phyloP scores from a whole-genome alignment of 2,113 vertebrate species.

The Callaeas wilsoni region DNA sequence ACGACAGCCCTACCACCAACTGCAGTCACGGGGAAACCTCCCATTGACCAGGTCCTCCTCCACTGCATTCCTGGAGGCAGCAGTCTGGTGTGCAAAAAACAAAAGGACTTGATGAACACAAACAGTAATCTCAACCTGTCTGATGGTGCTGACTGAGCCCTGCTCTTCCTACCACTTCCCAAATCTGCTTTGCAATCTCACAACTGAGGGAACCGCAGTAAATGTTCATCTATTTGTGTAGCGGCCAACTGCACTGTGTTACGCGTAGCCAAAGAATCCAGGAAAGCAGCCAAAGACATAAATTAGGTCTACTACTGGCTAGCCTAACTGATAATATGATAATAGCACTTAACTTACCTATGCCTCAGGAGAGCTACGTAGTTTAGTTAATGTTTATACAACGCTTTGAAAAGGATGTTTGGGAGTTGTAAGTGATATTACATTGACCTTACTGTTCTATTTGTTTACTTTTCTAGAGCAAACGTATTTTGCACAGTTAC shows the following conservation, averaged over 20 bases:
- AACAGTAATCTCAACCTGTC: background rate
- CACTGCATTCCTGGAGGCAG: background rate
- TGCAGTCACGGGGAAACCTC: background rate
- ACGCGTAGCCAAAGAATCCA: slow-evolving; percentile 10
- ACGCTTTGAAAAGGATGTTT: background rate
- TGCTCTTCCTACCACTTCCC: background rate
- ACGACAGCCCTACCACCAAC: background rate
- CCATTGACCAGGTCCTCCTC: background rate
- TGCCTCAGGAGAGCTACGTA: background rate
- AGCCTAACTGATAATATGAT: slow-evolving; percentile 25
- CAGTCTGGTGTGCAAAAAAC: background rate
- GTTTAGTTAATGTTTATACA: slow-evolving; percentile 55
- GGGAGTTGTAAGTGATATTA: background rate
- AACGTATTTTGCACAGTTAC: background rate
- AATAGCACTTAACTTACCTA: slow-evolving; percentile 14
- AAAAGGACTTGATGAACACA: background rate
- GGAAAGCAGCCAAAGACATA: slow-evolving; percentile 35
- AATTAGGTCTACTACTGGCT: slow-evolving; percentile 28
- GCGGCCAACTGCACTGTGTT: background rate
- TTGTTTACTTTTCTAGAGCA: slow-evolving; percentile 40
- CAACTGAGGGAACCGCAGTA: background rate
- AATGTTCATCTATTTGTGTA: slow-evolving; percentile 31
- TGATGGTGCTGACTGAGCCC: background rate
- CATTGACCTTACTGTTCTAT: background rate
- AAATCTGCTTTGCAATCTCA: background rate